These are phyloP conservation scores for Drosophila eohydei DNA, from an alignment of 2,888 invertebrate genomes.

Conservation along the genomic window DNA sequence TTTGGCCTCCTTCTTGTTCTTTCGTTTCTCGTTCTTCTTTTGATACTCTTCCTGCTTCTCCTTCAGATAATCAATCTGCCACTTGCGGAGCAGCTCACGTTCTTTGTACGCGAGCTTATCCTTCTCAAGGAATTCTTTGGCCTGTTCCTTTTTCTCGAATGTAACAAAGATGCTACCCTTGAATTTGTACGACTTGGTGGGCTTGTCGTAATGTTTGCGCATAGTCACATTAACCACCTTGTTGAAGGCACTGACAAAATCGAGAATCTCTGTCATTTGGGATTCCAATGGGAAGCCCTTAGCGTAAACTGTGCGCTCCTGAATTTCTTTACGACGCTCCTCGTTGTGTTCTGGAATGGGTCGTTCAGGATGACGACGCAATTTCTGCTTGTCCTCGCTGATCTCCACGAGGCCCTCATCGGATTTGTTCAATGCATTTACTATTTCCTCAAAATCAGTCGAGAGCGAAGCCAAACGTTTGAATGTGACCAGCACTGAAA, in stretches of 20 bases:
- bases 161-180: slow-evolving; percentile 97
- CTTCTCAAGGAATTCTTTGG: slow-evolving; percentile 90
- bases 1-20: slow-evolving; percentile 80
- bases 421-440: slow-evolving; percentile 90
- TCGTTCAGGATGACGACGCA: slow-evolving; percentile 89
- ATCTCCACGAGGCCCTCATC: slow-evolving; percentile 90
- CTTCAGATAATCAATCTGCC: slow-evolving; percentile 89
- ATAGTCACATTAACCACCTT: slow-evolving; percentile 89
- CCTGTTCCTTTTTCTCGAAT: slow-evolving; percentile 92
- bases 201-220: slow-evolving; percentile 87
- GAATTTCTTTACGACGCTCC: slow-evolving; percentile 91
- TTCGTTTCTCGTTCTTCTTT: slow-evolving; percentile 86
- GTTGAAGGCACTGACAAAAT: slow-evolving; percentile 90
- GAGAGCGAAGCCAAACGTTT: slow-evolving; percentile 92
- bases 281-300: slow-evolving; percentile 92
- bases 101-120: slow-evolving; percentile 90
- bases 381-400: slow-evolving; percentile 86
- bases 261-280: slow-evolving; percentile 89
- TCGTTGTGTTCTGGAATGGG: slow-evolving; percentile 92
- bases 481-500: slow-evolving; percentile 94
- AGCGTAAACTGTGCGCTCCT: slow-evolving; percentile 92
- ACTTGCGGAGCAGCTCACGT: slow-evolving; percentile 88
- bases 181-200: slow-evolving; percentile 88
- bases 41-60: slow-evolving; percentile 89
- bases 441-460: slow-evolving; percentile 89